phyloP scores from a whole-genome alignment of 2,113 vertebrate genomes.

The Chiloscyllium plagiosum region DNA sequence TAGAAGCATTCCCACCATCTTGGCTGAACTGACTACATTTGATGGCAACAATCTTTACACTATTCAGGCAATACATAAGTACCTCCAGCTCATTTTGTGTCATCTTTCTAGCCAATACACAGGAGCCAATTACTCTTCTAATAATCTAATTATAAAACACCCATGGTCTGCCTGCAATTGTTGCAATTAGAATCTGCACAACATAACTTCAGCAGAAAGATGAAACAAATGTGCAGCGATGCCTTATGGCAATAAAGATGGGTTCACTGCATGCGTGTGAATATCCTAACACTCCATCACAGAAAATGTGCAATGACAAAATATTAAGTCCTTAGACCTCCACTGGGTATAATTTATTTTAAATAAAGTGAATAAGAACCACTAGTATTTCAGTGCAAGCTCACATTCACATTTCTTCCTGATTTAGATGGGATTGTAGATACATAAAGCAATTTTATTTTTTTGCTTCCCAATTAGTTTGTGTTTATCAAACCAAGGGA shows the following conservation, averaged over 20 bases:
- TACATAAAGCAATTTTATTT: not conserved
- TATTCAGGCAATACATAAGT: not conserved
- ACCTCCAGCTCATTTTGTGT: not conserved
- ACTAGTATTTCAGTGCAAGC: not conserved
- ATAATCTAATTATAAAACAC: not conserved
- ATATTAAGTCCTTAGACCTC: not conserved
- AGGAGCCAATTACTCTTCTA: not conserved
- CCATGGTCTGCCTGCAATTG: not conserved
- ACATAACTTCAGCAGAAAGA: not conserved
- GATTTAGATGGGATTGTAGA: not conserved
- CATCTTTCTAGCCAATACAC: not conserved
- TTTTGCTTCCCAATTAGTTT: not conserved
- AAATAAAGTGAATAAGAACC: not conserved
- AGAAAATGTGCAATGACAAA: not conserved
- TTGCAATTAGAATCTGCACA: not conserved
- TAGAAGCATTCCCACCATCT: no score
- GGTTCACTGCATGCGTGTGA: not conserved
- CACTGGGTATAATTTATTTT: not conserved
- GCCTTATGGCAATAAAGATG: not conserved
- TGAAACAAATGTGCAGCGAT: not conserved
- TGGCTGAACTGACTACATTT: no score
- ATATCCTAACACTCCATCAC: not conserved
- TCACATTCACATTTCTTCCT: not conserved
- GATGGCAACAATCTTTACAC: no score
- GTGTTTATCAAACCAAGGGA: not conserved